Conservation (phyloP, 1,140 invertebrate genomes). For the Aphaenogaster rudis region DNA sequence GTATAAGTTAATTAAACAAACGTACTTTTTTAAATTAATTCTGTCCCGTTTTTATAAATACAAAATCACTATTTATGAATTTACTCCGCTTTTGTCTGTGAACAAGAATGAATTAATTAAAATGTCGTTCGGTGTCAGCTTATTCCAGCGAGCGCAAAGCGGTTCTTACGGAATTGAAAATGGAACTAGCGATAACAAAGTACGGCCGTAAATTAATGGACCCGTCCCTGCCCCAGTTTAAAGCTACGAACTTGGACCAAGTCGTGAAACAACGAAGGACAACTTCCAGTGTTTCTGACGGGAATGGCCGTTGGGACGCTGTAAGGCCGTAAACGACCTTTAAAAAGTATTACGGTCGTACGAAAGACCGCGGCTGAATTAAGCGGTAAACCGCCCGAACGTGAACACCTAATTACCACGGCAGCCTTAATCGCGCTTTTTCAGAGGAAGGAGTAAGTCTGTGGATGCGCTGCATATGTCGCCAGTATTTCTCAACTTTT, state of each 20-base stretch:
- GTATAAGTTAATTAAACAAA: background rate
- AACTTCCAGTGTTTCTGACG: slow-evolving; percentile 72
- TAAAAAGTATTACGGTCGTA: slow-evolving; percentile 68
- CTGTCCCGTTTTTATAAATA: background rate
- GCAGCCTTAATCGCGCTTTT: background rate
- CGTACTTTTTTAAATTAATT: background rate
- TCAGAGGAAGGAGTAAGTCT: background rate
- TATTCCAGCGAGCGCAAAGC: background rate
- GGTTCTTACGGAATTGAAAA: slow-evolving; percentile 70
- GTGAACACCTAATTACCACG: slow-evolving; percentile 53
- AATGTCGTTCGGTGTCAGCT: slow-evolving; percentile 21
- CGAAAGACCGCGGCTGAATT: slow-evolving; percentile 36
- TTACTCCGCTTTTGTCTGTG: background rate
- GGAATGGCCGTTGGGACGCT: slow-evolving; percentile 70
- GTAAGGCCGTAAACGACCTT: slow-evolving; percentile 61
- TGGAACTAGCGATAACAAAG: slow-evolving; percentile 81
- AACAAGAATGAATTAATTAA: slow-evolving; percentile 21
- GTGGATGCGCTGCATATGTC: background rate
- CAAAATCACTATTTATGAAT: background rate
- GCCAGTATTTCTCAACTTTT: background rate
- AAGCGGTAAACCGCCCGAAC: slow-evolving; percentile 20
- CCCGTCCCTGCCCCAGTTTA: slow-evolving; percentile 76
- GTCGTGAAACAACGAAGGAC: slow-evolving; percentile 70
- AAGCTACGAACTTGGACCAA: slow-evolving; percentile 78
- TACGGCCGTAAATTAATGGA: slow-evolving; percentile 82